Percentiles rank a stretch among this genome's conserved stretches.
Conservation (phyloP, 35 echinoderm and acorn worm species). For the Apostichopus parvimensis region DNA sequence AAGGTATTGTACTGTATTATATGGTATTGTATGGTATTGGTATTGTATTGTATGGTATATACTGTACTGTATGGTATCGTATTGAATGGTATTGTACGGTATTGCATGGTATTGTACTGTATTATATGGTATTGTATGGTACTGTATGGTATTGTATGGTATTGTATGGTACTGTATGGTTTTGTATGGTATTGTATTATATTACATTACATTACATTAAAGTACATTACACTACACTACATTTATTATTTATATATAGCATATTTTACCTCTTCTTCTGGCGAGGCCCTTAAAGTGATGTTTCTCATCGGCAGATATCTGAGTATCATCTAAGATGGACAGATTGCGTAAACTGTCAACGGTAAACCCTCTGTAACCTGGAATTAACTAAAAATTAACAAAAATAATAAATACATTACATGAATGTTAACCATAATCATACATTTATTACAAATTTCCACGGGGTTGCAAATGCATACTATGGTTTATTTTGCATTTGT, state of each 20-base stretch:
- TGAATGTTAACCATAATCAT: neutral
- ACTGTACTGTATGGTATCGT: no score
- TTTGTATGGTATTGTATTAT: no score
- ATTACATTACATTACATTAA: no score
- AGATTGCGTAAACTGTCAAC: conserved; percentile 83
- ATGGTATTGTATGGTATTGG: no score
- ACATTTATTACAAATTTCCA: neutral
- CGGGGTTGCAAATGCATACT: no score
- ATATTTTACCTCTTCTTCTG: conserved; percentile 70
- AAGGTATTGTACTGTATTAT: no score
- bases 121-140: no score
- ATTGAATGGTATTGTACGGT: no score
- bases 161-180: no score
- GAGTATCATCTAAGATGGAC: conserved; percentile 87
- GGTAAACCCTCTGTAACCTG: conserved; percentile 92
- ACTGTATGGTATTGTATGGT: no score
- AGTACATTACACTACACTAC: neutral
- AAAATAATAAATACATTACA: neutral
- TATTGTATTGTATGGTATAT: no score
- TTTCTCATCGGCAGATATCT: conserved; percentile 91
- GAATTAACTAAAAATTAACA: conserved; percentile 75
- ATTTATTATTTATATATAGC: neutral
- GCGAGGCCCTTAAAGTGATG: conserved; percentile 97
- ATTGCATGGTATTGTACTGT: no score
- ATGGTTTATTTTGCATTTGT: neutral